phyloP scores from a whole-genome alignment of 2,113 vertebrate species.

The Acrocephalus arundinaceus region DNA sequence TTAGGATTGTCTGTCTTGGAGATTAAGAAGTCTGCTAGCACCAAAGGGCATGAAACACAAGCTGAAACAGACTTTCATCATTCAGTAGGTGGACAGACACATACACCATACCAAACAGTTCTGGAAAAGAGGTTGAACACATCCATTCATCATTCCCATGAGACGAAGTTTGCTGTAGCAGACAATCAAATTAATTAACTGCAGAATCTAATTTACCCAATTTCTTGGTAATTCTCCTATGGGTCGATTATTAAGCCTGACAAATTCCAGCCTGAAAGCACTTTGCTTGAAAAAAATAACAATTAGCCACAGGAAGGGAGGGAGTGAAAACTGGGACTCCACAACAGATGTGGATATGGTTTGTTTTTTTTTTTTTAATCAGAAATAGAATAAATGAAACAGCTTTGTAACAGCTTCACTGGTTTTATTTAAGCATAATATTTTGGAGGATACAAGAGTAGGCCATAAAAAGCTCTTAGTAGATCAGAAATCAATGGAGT shows the following conservation, averaged over 20 bases:
- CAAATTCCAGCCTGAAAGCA: conserved; percentile 45
- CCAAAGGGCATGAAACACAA: background rate
- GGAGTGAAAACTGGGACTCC: background rate
- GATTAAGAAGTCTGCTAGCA: background rate
- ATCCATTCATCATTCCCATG: conserved; percentile 26
- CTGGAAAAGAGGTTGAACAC: background rate
- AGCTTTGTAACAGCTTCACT: background rate
- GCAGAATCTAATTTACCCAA: conserved; percentile 52
- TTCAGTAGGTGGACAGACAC: background rate
- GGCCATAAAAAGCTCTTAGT: background rate
- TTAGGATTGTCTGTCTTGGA: background rate
- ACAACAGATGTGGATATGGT: background rate
- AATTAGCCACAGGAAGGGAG: conserved; percentile 26
- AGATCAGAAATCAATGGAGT: background rate
- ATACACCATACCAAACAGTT: background rate
- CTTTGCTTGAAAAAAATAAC: conserved; percentile 34
- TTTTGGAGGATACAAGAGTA: background rate
- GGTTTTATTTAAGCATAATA: conserved; percentile 5
- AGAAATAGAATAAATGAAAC: background rate
- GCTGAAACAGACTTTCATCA: background rate
- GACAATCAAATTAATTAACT: conserved; percentile 64
- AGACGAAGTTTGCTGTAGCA: background rate
- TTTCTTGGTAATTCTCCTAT: conserved; percentile 45
- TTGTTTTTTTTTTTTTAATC: background rate
- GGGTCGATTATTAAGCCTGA: conserved; percentile 46